Conservation (phyloP, 92 coral and sea anemone species). For the Phenganax subtilis region DNA sequence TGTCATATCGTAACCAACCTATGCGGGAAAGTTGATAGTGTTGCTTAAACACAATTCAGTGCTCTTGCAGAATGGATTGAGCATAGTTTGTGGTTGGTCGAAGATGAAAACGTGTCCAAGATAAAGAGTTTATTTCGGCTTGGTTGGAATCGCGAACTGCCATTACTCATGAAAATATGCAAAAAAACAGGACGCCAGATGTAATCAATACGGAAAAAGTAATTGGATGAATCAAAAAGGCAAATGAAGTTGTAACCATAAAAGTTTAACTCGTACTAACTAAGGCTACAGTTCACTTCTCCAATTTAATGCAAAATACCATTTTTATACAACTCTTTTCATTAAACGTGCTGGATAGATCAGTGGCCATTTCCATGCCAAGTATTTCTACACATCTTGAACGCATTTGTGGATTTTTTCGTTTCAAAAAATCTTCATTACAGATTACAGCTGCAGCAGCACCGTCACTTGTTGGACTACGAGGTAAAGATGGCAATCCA, state of each 20-base stretch:
- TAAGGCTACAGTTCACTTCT: background rate
- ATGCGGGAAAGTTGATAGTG: background rate
- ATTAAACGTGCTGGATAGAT: constrained; percentile 75
- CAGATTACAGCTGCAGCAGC: constrained; percentile 92
- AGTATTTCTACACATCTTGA: constrained; percentile 79
- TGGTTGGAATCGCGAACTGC: too few species aligned
- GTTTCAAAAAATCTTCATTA: constrained; percentile 77
- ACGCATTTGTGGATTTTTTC: constrained; percentile 58
- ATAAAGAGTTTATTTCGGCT: too few species aligned
- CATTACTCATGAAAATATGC: too few species aligned
- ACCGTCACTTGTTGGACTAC: constrained; percentile 99
- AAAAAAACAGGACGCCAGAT: too few species aligned
- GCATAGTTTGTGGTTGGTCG: background rate
- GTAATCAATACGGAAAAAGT: too few species aligned
- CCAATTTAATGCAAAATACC: constrained; percentile 42
- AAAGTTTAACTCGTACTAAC: background rate
- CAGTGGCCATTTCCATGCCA: constrained; percentile 99
- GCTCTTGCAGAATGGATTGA: background rate
- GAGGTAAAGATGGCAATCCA: background rate
- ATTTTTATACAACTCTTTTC: constrained; percentile 88
- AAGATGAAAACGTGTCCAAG: too few species aligned
- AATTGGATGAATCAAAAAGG: too few species aligned
- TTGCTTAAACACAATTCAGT: background rate
- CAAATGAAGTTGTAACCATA: background rate
- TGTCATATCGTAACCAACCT: constrained; percentile 99